Base-by-base conservation (phyloP, 2,888 invertebrate species). In the Drosophila niveifrons region DNA sequence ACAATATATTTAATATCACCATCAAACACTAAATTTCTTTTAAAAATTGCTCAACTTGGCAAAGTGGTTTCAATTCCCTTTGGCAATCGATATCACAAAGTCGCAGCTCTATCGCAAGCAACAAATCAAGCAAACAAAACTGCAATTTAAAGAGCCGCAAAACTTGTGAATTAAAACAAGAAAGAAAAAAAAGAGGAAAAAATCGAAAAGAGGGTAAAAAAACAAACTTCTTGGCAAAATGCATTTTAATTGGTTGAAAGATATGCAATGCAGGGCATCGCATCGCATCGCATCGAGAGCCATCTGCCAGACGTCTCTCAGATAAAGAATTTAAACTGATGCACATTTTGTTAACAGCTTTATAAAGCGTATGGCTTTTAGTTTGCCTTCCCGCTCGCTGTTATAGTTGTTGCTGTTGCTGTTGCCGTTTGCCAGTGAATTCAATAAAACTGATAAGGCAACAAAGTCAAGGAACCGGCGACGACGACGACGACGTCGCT, bases 271-370 rank as follows among this genome's bases (percentile, higher is more conserved):
- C 83, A 78, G 82, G 80, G 78, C 78, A 79, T 71, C 78, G 61
- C 63, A 23, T 23, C 23, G 23, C 23, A 23, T 23, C 23, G 23
- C 23, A 23, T 23, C 23, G 52, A 59, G 65, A 75, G 74, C 74
- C 78, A 75, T 76, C 75, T 74, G 76, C 75, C 76, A 74, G 71
- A 69, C 87, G 84, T 78, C 78, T 72, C 64, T 63, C 80, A 69
- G 90, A 90, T 90, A 90, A 90, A 83, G 87, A 90, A 86, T 89
- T 90, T 90, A 88, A 90, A 90, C 90, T 90, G 90, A 90, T 90
- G 90, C 88, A 86, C 86, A 90, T 88, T 90, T 88, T 88, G 90
- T 90, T 90, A 90, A 90, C 90, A 90, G 90, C 90, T 90, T 88
- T 89, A 90, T 90, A 88, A 84, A 89, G 82, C 76, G 82, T 74